Evolutionary conservation across 2,888 invertebrate species (phyloP), one percentile per base, ranked within the genome.

Genomic region (Drosophila sordidula): DNA sequence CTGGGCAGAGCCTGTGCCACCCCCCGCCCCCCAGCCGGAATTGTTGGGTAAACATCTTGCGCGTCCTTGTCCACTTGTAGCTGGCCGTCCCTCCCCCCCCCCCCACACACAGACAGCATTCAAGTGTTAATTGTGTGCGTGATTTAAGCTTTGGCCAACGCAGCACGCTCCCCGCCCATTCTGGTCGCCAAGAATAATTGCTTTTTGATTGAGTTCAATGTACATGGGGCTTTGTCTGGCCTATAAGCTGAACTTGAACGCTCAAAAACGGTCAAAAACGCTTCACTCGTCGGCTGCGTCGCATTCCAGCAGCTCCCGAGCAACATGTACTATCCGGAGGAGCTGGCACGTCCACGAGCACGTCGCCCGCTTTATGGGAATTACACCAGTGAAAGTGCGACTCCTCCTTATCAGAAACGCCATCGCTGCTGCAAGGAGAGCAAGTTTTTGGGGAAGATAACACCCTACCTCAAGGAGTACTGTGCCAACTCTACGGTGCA

Each of bases 191-290:
- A 73, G 75, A 88, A 89, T 90, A 90, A 90, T 90, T 90, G 88
- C 90, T 90, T 90, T 90, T 89, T 90, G 87, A 90, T 90, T 87
- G 82, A 79, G 89, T 89, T 89, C 67, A 70, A 79, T 73, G 69
- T 72, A 51, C 67, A 69, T 49, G 64, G 57, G 59, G 66, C 77
- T 66, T 67, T 75, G 36, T 50, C 55, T 56, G 38, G 47, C 49
- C 47, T 38, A 50, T 41, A 63, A 67, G 50, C 66, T 75, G 50
- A 64, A 70, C 77, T 69, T 68, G 66, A 85, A 56, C 66, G 67
- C 26, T 62, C 61, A 81, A 82, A 80, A 70, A 54, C 49, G 45
- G 34, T 52, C 63, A 81, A 82, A 80, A 70, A 51, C 49, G 45
- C 36, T 50, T 66, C 56, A 50, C 32, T 47, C 51, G 39, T 61